Conservation (phyloP, 2,113 vertebrate genomes). For the Heterochromis multidens region DNA sequence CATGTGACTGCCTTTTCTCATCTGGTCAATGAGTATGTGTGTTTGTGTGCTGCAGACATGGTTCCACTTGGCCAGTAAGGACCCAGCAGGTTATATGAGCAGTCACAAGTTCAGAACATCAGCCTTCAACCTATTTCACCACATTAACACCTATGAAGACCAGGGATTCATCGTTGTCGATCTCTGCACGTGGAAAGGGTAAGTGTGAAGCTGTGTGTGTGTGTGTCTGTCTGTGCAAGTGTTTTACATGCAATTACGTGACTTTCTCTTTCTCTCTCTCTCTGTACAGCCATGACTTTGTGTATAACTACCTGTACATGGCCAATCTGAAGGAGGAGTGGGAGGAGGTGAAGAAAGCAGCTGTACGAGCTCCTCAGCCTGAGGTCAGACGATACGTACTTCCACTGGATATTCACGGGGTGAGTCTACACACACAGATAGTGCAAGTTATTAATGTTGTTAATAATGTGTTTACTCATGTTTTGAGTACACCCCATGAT, state of each 20-base stretch:
- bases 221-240: not conserved
- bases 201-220: not conserved
- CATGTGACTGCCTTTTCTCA: not conserved
- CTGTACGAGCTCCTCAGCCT: conserved; percentile 89
- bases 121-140: conserved; percentile 94
- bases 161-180: conserved; percentile 88
- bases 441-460: not conserved
- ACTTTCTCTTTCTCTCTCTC: not conserved
- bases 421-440: conserved; percentile 51
- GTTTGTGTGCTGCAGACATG: conserved; percentile 79
- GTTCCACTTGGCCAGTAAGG: conserved; percentile 90
- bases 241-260: not conserved
- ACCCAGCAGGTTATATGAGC: conserved; percentile 82
- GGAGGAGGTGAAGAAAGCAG: conserved; percentile 93
- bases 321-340: conserved; percentile 86
- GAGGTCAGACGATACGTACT: conserved; percentile 93
- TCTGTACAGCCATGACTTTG: conserved; percentile 87
- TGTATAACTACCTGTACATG: conserved; percentile 97
- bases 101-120: conserved; percentile 89
- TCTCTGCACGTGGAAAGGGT: conserved; percentile 98
- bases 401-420: conserved; percentile 86
- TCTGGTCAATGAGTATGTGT: not conserved
- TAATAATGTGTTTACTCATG: not conserved
- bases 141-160: conserved; percentile 95
- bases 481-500: no score